These are phyloP conservation scores for Punctoribates punctum DNA, from an alignment of 2,888 invertebrate genomes.

Conservation along the genomic window DNA sequence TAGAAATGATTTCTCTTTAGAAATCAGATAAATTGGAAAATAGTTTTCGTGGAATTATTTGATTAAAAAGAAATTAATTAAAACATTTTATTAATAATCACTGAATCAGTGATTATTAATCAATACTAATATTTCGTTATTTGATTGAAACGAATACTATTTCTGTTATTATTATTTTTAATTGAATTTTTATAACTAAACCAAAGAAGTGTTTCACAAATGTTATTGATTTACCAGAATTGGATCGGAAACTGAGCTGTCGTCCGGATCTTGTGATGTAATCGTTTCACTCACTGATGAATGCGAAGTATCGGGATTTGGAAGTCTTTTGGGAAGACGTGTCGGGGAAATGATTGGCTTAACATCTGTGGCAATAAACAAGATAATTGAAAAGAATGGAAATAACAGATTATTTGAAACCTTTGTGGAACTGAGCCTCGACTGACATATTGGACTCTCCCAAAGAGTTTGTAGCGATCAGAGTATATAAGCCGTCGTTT, in stretches of 20 bases:
- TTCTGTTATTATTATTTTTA: too few species aligned
- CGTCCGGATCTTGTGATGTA: conserved; percentile 36
- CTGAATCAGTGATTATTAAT: too few species aligned
- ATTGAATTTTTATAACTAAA: neutral
- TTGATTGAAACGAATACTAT: too few species aligned
- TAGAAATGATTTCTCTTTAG: too few species aligned
- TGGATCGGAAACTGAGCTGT: conserved; percentile 4
- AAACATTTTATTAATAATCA: too few species aligned
- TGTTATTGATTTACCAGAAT: neutral
- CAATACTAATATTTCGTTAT: too few species aligned
- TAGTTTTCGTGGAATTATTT: too few species aligned
- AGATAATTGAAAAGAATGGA: neutral
- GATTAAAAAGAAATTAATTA: too few species aligned
- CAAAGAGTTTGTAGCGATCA: conserved; percentile 46
- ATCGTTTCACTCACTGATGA: conserved; percentile 26
- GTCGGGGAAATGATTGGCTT: conserved; percentile 43
- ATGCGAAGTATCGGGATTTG: conserved; percentile 1
- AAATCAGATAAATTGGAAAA: too few species aligned
- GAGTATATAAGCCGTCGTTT: conserved; percentile 48
- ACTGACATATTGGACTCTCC: conserved; percentile 47
- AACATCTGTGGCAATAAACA: conserved; percentile 37
- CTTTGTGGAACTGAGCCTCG: conserved; percentile 45
- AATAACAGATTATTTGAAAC: conserved; percentile 38
- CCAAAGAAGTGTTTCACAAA: neutral
- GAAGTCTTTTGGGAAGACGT: conserved; percentile 42